Conservation (phyloP, 2,113 vertebrate genomes). For the Paraplagusia blochii region DNA sequence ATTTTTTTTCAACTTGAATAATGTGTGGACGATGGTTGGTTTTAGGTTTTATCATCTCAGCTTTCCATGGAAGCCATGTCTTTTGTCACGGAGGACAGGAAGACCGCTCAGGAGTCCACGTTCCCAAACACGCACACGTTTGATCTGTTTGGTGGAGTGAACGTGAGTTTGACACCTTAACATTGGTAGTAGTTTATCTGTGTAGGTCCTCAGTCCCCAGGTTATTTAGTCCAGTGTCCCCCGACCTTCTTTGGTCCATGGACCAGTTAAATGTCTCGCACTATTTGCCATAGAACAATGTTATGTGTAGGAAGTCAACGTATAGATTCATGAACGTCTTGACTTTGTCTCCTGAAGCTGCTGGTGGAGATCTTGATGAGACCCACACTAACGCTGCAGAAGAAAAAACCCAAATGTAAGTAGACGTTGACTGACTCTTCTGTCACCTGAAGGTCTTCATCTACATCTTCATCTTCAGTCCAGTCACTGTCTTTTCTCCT, state of each 20-base stretch:
- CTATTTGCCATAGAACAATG: too few relatives aligned
- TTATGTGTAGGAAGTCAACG: too few relatives aligned
- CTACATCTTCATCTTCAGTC: background rate
- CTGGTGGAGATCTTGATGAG: conserved; percentile 98
- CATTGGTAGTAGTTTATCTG: too few relatives aligned
- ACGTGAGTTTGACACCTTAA: conserved; percentile 93
- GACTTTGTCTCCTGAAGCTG: conserved; percentile 74
- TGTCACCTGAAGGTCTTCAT: too few relatives aligned
- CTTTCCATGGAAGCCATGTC: conserved; percentile 98
- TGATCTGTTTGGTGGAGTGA: conserved; percentile 96
- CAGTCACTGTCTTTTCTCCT: conserved; percentile 12
- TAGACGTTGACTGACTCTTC: too few relatives aligned
- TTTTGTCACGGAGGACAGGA: conserved; percentile 94
- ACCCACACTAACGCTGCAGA: conserved; percentile 92
- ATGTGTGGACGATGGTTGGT: background rate
- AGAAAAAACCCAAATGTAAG: conserved; percentile 93
- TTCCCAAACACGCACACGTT: conserved; percentile 97
- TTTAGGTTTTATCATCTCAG: conserved; percentile 91
- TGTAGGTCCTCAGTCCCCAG: too few relatives aligned
- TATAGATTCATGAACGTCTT: background rate
- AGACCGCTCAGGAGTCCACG: conserved; percentile 89
- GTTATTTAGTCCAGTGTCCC: too few relatives aligned
- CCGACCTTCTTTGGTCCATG: too few relatives aligned
- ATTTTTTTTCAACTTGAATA: background rate
- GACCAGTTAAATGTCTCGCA: too few relatives aligned